Percentiles rank a stretch among this genome's conserved stretches.
phyloP scores from a whole-genome alignment of 2,113 vertebrate genomes.

The Pteropus alecto region DNA sequence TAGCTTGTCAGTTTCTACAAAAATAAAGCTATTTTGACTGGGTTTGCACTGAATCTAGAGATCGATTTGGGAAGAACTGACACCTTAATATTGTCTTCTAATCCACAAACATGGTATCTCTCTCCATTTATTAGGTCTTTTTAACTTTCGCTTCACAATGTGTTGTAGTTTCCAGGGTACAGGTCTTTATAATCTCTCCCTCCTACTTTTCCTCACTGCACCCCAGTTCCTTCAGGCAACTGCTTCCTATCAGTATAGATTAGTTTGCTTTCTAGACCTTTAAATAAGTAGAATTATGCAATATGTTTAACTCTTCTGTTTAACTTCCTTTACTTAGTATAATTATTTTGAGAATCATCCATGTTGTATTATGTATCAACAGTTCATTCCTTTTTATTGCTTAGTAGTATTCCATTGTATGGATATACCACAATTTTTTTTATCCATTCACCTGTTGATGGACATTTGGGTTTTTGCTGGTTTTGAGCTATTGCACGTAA shows the following conservation, averaged over 20 bases:
- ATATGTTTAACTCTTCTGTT: background rate
- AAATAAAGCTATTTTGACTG: background rate
- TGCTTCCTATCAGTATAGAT: background rate
- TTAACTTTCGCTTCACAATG: background rate
- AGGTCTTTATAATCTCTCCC: background rate
- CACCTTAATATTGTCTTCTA: background rate
- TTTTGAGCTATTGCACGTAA: background rate
- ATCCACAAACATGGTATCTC: background rate
- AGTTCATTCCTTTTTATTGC: background rate
- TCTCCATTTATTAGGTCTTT: background rate
- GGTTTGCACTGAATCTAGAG: background rate
- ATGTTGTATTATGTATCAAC: background rate
- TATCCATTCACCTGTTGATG: background rate
- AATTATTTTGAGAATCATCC: slow-evolving; percentile 9
- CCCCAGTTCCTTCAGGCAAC: background rate
- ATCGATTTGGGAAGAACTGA: background rate
- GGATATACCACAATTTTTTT: background rate
- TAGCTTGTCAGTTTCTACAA: background rate
- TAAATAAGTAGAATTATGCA: background rate
- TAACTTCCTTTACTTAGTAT: background rate
- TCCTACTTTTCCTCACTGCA: background rate
- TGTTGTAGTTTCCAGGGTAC: background rate
- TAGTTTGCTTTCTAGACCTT: background rate
- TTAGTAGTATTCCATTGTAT: background rate
- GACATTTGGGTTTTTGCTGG: background rate